A percentile compares a stretch with the other conserved stretches of the same genome.
These are phyloP conservation scores for Neodon shergylaensis DNA, from an alignment of 2,113 vertebrate species.

Conservation along the genomic window DNA sequence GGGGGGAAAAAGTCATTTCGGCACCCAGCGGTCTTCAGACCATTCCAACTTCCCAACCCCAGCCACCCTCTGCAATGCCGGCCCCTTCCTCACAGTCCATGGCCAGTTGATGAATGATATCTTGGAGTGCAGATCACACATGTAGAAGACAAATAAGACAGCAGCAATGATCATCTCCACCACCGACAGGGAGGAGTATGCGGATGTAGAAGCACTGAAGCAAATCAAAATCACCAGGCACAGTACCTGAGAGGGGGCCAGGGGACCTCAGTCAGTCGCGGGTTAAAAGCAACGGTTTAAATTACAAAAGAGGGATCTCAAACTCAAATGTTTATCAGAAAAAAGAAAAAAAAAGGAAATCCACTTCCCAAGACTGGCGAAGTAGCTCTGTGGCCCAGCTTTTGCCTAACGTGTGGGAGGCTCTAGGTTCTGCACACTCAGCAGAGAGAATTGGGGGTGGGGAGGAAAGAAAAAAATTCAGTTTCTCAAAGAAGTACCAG, in stretches of 20 bases:
- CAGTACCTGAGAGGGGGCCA: slow-evolving; percentile 60
- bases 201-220: slow-evolving; percentile 66
- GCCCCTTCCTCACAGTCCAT: slow-evolving; percentile 79
- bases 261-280: not conserved
- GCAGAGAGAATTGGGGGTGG: not conserved
- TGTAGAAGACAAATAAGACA: slow-evolving; percentile 78
- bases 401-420: not conserved
- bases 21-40: not conserved
- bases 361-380: not conserved
- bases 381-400: not conserved
- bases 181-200: slow-evolving; percentile 67
- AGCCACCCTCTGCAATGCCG: not conserved
- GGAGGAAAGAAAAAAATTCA: not conserved
- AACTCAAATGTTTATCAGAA: not conserved
- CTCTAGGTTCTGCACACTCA: not conserved
- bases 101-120: slow-evolving; percentile 81
- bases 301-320: not conserved
- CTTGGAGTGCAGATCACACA: slow-evolving; percentile 73
- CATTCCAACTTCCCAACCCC: not conserved
- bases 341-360: not conserved
- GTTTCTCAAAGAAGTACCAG: not conserved
- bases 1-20: slow-evolving; percentile 42
- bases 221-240: slow-evolving; percentile 81
- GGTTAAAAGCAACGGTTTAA: not conserved
- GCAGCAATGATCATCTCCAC: slow-evolving; percentile 74